Percentiles rank a stretch among this genome's conserved stretches.
Conservation (phyloP, 37 sponge, comb jelly and placozoan species). For the Tethya wilhelma region DNA sequence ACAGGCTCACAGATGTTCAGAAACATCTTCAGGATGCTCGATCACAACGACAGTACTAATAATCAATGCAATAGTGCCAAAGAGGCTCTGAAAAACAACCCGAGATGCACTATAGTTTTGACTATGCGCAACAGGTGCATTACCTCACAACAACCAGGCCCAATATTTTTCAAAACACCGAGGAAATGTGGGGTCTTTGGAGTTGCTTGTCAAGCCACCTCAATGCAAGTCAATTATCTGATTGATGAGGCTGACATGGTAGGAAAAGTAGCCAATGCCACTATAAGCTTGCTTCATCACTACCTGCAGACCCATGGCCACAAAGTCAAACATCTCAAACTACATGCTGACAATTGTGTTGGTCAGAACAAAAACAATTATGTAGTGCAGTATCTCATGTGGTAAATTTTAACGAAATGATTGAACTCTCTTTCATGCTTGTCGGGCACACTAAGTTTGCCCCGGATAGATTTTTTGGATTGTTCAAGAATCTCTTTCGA, state of each 20-base stretch:
- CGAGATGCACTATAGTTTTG: constrained; percentile 27
- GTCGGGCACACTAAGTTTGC: constrained; percentile 16
- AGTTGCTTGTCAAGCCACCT: constrained; percentile 22
- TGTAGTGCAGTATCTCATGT: constrained; percentile 15
- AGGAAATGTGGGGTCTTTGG: constrained; percentile 45
- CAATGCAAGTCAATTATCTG: constrained; percentile 38
- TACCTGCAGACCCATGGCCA: constrained; percentile 14
- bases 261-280: constrained; percentile 39
- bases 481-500: not conserved
- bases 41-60: not conserved
- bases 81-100: not conserved
- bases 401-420: constrained; percentile 5
- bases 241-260: constrained; percentile 29
- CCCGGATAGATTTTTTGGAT: not conserved
- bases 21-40: not conserved
- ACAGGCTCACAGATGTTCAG: not conserved
- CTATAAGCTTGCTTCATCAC: constrained; percentile 39
- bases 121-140: constrained; percentile 37
- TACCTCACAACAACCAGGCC: constrained; percentile 49
- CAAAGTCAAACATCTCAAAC: not conserved
- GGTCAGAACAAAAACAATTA: not conserved
- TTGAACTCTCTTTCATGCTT: not conserved
- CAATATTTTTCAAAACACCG: constrained; percentile 28
- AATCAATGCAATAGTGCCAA: not conserved
- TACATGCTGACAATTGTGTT: constrained; percentile 10